These are phyloP conservation scores for Apotomis betuletana DNA, from an alignment of 2,888 invertebrate genomes.

Conservation along the genomic window DNA sequence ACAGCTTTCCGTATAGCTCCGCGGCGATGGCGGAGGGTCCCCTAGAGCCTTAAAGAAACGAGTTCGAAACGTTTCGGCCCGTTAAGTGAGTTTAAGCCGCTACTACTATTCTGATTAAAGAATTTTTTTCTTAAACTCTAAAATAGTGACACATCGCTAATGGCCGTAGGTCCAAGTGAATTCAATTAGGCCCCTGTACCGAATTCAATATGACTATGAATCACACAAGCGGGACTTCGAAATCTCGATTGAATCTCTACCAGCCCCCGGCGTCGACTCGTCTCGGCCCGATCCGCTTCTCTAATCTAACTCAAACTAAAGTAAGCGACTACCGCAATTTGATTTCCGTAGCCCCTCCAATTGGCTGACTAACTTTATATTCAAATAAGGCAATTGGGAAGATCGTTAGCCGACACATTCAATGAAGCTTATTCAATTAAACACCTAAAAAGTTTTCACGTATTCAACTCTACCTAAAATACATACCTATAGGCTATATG, in stretches of 20 bases:
- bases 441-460: no score
- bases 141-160: no score
- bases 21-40: no score
- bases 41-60: no score
- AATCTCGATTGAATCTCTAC: neutral
- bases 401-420: slow-evolving; percentile 1
- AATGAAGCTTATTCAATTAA: neutral
- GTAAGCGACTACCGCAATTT: slow-evolving; percentile 2
- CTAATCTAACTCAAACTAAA: slow-evolving; percentile 4
- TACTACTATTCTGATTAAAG: no score
- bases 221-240: neutral
- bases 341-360: slow-evolving; percentile 4
- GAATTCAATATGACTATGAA: neutral
- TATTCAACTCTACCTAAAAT: no score
- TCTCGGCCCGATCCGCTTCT: neutral
- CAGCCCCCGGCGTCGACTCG: neutral
- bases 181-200: neutral
- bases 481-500: no score
- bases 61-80: no score
- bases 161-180: no score
- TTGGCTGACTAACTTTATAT: slow-evolving; percentile 11
- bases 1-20: no score
- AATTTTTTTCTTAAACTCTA: no score
- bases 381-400: slow-evolving; percentile 6
- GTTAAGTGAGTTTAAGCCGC: no score